These are phyloP conservation scores for Lycocerus yunnanus DNA, from an alignment of 2,888 invertebrate genomes.

Conservation along the genomic window DNA sequence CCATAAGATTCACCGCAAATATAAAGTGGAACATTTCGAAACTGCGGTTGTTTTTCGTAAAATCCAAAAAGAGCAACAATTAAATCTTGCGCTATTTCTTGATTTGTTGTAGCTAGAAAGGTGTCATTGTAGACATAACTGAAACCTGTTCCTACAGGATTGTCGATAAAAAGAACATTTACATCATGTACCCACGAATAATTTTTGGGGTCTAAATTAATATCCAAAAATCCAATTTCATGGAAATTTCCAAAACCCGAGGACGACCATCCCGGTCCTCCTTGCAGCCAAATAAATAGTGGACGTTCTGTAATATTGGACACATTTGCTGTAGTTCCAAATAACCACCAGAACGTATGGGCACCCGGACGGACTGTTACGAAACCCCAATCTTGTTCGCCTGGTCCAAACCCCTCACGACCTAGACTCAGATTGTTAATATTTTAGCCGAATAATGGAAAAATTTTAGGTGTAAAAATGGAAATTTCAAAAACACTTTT, in stretches of 20 bases:
- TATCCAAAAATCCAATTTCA: slow-evolving; percentile 74
- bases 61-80: slow-evolving; percentile 59
- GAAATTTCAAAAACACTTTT: no score
- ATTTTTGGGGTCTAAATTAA: slow-evolving; percentile 68
- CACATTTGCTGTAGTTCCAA: slow-evolving; percentile 67
- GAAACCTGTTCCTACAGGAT: slow-evolving; percentile 85
- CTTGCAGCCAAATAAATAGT: slow-evolving; percentile 84
- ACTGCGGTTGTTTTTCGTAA: slow-evolving; percentile 58
- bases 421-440: not conserved
- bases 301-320: slow-evolving; percentile 68
- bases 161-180: slow-evolving; percentile 84
- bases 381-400: slow-evolving; percentile 75
- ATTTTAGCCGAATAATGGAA: no score
- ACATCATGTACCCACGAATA: slow-evolving; percentile 80
- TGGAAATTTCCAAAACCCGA: slow-evolving; percentile 80
- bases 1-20: slow-evolving; percentile 70
- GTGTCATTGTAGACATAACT: slow-evolving; percentile 70
- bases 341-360: slow-evolving; percentile 89
- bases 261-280: slow-evolving; percentile 71
- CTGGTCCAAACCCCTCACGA: slow-evolving; percentile 60
- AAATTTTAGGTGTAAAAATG: no score
- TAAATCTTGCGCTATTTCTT: slow-evolving; percentile 64
- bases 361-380: slow-evolving; percentile 74
- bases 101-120: slow-evolving; percentile 62
- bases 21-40: slow-evolving; percentile 61